Conservation (phyloP, 53 echinoderm and acorn worm species). For the Astropecten irregularis region DNA sequence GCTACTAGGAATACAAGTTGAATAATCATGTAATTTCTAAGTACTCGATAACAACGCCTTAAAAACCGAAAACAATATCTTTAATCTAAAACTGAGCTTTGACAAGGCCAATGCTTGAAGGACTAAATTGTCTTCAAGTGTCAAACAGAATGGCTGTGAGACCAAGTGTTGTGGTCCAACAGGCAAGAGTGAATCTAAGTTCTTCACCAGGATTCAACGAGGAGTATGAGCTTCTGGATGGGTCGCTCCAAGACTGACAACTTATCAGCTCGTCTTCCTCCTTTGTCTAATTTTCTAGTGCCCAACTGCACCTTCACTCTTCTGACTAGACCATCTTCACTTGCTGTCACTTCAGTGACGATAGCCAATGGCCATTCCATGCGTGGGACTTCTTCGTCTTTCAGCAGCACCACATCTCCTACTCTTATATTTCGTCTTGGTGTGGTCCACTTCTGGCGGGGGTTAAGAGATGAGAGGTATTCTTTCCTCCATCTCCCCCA, state of each 20-base stretch:
- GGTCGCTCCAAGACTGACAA: not conserved
- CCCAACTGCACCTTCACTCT: conserved; percentile 16
- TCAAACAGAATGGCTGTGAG: not conserved
- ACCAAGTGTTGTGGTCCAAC: not conserved
- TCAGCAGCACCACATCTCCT: conserved; percentile 42
- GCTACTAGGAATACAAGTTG: too few relatives aligned
- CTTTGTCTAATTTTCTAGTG: not conserved
- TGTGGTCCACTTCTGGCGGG: conserved; percentile 42
- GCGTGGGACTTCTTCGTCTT: not conserved
- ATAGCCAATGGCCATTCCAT: conserved; percentile 25
- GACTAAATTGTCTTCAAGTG: too few relatives aligned
- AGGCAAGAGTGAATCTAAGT: too few relatives aligned
- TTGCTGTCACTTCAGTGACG: not conserved
- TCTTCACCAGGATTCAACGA: too few relatives aligned
- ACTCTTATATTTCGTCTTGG: not conserved
- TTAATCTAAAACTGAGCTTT: too few relatives aligned
- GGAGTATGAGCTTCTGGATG: conserved; percentile 27
- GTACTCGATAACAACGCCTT: too few relatives aligned
- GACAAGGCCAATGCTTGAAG: too few relatives aligned
- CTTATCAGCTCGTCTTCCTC: not conserved
- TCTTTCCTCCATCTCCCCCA: conserved; percentile 61
- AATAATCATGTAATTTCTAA: too few relatives aligned
- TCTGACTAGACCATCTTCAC: conserved; percentile 11
- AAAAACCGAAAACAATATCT: too few relatives aligned
- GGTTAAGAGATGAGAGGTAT: conserved; percentile 51